Evolutionary conservation across 2,888 invertebrate genomes (phyloP).

Genomic region (Chloroclysta siterata): DNA sequence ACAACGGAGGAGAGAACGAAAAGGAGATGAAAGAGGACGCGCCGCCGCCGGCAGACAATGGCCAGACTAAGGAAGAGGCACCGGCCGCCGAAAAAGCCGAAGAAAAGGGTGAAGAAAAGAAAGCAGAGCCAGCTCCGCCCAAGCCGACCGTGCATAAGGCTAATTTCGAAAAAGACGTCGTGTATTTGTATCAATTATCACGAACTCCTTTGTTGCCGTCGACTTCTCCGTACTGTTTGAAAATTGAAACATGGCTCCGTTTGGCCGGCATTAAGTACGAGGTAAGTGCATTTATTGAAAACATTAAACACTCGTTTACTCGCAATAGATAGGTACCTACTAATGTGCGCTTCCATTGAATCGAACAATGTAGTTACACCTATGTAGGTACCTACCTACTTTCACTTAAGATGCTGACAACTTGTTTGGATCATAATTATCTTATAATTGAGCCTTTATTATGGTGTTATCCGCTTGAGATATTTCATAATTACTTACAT

Average conservation of each 20-base stretch:
- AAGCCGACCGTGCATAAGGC: slow-evolving; percentile 94
- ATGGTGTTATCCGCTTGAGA: too few species aligned
- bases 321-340: slow-evolving; percentile 9
- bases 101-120: slow-evolving; percentile 79
- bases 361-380: background rate
- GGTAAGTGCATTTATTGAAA: slow-evolving; percentile 84
- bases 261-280: slow-evolving; percentile 96
- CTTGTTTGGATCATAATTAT: background rate
- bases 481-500: too few species aligned
- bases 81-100: slow-evolving; percentile 79
- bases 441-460: too few species aligned
- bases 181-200: slow-evolving; percentile 97
- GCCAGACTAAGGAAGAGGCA: slow-evolving; percentile 73
- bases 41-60: slow-evolving; percentile 72
- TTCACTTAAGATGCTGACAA: slow-evolving; percentile 11
- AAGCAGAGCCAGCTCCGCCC: slow-evolving; percentile 87
- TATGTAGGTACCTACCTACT: slow-evolving; percentile 4
- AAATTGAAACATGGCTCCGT: slow-evolving; percentile 98
- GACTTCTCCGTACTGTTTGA: slow-evolving; percentile 96
- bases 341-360: slow-evolving; percentile 23
- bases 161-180: slow-evolving; percentile 95
- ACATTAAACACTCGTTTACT: background rate
- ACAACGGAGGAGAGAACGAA: slow-evolving; percentile 86
- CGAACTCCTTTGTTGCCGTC: slow-evolving; percentile 95
- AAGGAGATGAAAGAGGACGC: slow-evolving; percentile 84